Conservation (phyloP, 2,797 vertebrate genomes). For the Ispidina picta region DNA sequence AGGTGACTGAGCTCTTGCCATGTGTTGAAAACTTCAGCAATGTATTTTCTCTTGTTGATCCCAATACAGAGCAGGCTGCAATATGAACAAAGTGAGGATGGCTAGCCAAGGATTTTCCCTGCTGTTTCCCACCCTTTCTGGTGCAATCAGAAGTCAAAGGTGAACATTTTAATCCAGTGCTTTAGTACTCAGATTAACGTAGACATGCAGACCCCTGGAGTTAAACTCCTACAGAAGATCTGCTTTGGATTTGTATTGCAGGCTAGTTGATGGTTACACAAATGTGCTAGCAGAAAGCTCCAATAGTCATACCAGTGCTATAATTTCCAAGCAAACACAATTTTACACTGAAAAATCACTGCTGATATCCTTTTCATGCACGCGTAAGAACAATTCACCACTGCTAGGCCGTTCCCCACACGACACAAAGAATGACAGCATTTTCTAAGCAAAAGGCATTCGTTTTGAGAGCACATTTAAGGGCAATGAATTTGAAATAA, state of each 20-base stretch:
- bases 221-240: slow-evolving; percentile 17
- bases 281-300: background rate
- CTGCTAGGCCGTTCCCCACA: background rate
- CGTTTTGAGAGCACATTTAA: background rate
- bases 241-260: background rate
- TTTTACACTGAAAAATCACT: background rate
- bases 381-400: background rate
- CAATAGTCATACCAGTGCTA: background rate
- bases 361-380: background rate
- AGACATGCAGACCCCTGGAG: background rate
- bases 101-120: background rate
- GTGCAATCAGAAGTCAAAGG: background rate
- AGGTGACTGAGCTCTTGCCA: background rate
- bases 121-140: background rate
- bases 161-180: background rate
- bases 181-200: background rate
- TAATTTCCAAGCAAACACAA: slow-evolving; percentile 5
- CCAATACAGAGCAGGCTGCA: background rate
- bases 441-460: background rate
- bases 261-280: background rate
- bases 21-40: slow-evolving; percentile 3
- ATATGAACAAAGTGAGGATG: background rate
- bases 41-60: slow-evolving; percentile 3
- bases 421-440: background rate
- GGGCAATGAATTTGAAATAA: background rate